Base-by-base conservation (phyloP, 2,888 invertebrate species). In the Celastrina argiolus region DNA sequence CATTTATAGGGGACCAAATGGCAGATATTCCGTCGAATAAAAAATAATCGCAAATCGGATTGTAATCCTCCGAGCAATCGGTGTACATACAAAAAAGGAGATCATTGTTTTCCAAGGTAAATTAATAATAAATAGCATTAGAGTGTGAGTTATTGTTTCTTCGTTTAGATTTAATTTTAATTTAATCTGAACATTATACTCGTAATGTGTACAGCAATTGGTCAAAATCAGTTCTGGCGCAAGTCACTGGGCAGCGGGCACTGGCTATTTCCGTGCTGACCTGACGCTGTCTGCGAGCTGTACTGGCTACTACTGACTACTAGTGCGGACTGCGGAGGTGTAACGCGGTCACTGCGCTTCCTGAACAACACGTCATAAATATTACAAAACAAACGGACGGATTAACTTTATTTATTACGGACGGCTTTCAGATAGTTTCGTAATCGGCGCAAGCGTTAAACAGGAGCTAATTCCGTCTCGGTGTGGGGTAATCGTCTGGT, bases 321-420 rank as follows among this genome's bases (percentile, higher is more conserved):
- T 45, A 8, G 2, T 8, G 36, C 36, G 1, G 4, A 1, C 16
- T 16, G 16, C 10, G 41, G 2, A 16, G 18, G 1, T 3, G 45
- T 22, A 51, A 51, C 51, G 51, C 51, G 51, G 51, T 51, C 51
- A 26, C 22, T 51, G 26, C 26, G 51, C 51, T 14, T 22, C 51
- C 51, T 51, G 22, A 12, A 51, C 51, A 14, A 51, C 51, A 51
- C 22, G 22, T 51, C 51, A 51, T 51, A 51, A 51, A 51, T 51
- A 51, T 51, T 51, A 51, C 22, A 22, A 26, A 51, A 51, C 51
- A 51, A 51, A 51, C 22, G 12, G 14, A 51, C 4, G 51, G 22
- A 51, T 51, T 51, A 51, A 51, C 51, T 51, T 22, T 5, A 51
- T 51, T 22, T 51, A 51, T 51, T 22, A 51, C 5, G 5, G 51